phyloP scores from a whole-genome alignment of 2,888 invertebrate genomes.

The Hirtodrosophila alboralis region DNA sequence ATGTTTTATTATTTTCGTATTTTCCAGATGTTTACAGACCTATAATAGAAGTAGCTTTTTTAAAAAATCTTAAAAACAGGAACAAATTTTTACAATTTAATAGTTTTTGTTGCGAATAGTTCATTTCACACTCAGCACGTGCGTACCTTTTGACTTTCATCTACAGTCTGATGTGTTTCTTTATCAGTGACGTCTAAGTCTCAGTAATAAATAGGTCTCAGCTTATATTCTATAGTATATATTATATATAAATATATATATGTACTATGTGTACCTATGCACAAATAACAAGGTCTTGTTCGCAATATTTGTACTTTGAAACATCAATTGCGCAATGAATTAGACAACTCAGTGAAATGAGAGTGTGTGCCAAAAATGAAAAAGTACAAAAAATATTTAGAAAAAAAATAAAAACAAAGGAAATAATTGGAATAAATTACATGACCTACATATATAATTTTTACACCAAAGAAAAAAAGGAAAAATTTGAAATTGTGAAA shows the following conservation, averaged over 20 bases:
- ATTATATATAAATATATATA: too few relatives aligned
- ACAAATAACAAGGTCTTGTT: constrained; percentile 27
- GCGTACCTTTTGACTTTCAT: constrained; percentile 50
- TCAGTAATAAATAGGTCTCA: constrained; percentile 1
- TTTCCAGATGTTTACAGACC: too few relatives aligned
- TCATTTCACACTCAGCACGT: constrained; percentile 4
- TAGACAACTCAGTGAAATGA: constrained; percentile 1
- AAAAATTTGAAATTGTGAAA: too few relatives aligned
- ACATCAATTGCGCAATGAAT: constrained; percentile 37
- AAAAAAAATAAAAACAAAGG: constrained; percentile 12
- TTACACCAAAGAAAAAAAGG: too few relatives aligned
- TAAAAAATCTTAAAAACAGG: background rate
- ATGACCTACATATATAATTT: too few relatives aligned
- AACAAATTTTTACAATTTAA: constrained; percentile 24
- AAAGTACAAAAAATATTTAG: constrained; percentile 4
- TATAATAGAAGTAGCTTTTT: too few relatives aligned
- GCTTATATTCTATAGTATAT: constrained; percentile 28
- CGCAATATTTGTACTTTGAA: constrained; percentile 46
- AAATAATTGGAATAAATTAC: too few relatives aligned
- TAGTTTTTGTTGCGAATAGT: constrained; percentile 2
- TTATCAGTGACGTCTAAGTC: constrained; percentile 49
- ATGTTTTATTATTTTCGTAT: too few relatives aligned
- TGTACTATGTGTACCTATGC: background rate
- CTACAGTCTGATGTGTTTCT: background rate
- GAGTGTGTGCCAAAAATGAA: constrained; percentile 39